Evolutionary conservation across 2,888 invertebrate genomes (phyloP).

Genomic region (Lasioglossum figueresi): DNA sequence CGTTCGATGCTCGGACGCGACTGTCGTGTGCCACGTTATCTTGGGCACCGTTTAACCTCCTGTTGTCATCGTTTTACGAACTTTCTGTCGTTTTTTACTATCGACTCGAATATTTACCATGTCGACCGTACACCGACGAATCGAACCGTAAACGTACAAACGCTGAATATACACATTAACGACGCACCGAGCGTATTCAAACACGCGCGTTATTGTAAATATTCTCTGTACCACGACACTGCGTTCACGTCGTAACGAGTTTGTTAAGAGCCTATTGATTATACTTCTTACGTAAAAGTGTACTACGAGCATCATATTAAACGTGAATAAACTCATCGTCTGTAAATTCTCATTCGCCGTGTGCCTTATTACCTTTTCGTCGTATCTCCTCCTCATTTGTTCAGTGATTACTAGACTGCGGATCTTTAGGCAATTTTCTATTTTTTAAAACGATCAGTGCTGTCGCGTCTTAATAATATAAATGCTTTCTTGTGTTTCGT

Average conservation of each 20-base stretch:
- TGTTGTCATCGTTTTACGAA: constrained; percentile 12
- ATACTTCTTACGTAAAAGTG: constrained; percentile 76
- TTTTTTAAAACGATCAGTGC: neutral
- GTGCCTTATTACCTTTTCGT: neutral
- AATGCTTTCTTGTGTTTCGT: neutral
- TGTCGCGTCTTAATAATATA: neutral
- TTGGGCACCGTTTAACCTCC: neutral
- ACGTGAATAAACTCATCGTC: constrained; percentile 78
- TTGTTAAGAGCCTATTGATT: constrained; percentile 70
- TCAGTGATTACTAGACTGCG: too few species aligned
- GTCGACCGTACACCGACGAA: constrained; percentile 38
- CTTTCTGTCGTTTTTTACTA: constrained; percentile 31
- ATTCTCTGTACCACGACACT: constrained; percentile 64
- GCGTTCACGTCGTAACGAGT: constrained; percentile 66
- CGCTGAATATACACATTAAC: constrained; percentile 26
- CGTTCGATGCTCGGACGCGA: constrained; percentile 17
- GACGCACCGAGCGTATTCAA: constrained; percentile 26
- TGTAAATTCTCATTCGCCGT: constrained; percentile 70
- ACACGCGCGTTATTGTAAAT: constrained; percentile 71
- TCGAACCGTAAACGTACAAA: constrained; percentile 36
- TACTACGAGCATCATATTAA: constrained; percentile 74
- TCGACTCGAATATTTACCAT: constrained; percentile 21
- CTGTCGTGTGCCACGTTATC: neutral
- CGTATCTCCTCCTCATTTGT: neutral
- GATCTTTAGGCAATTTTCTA: neutral